Evolutionary conservation across 2,888 invertebrate genomes (phyloP).

Genomic region (Dorcus parallelipipedus): DNA sequence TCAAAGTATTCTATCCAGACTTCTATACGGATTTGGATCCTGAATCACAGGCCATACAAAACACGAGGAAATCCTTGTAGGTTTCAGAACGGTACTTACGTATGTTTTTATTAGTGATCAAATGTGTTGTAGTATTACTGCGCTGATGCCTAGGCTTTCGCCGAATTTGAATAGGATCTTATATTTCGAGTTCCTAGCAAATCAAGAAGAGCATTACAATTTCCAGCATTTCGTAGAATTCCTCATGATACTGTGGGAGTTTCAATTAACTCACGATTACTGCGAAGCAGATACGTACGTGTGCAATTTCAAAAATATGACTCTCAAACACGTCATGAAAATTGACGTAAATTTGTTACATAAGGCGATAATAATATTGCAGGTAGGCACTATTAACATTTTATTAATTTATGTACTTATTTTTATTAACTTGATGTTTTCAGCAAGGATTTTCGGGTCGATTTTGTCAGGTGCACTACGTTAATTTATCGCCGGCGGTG

Average conservation of each 20-base stretch:
- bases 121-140: too few relatives aligned
- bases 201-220: background rate
- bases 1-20: background rate
- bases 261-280: background rate
- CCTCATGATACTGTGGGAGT: background rate
- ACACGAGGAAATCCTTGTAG: background rate
- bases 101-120: too few relatives aligned
- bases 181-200: background rate
- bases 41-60: background rate
- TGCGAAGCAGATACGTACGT: background rate
- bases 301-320: background rate
- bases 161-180: background rate
- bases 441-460: too few relatives aligned
- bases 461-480: too few relatives aligned
- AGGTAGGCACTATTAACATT: too few relatives aligned
- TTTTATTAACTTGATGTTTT: too few relatives aligned
- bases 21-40: background rate
- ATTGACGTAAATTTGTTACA: background rate
- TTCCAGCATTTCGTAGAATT: background rate
- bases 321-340: background rate
- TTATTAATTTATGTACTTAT: too few relatives aligned
- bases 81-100: too few relatives aligned
- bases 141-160: background rate
- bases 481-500: background rate
- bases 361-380: too few relatives aligned